phyloP scores from a whole-genome alignment of 1,140 invertebrate species.

The Hycleus phaleratus region DNA sequence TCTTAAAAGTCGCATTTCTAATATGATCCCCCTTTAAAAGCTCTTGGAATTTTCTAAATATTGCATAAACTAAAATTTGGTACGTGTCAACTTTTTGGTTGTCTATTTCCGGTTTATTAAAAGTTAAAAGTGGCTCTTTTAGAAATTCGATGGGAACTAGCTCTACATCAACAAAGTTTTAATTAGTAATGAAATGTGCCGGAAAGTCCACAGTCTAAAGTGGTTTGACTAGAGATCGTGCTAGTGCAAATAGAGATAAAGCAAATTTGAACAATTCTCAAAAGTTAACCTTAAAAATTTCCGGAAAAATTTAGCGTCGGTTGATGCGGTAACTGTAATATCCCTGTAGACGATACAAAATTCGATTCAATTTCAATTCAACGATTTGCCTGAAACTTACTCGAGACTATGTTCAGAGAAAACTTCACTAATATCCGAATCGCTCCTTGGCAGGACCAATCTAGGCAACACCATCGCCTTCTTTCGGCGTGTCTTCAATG shows the following conservation, averaged over 20 bases:
- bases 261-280: not conserved
- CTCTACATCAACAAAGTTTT: too few relatives aligned
- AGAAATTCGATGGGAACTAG: too few relatives aligned
- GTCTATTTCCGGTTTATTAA: too few relatives aligned
- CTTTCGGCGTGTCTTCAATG: constrained; percentile 58
- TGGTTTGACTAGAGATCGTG: not conserved
- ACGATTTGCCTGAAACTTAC: constrained; percentile 44
- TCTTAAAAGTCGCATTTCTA: too few relatives aligned
- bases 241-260: constrained; percentile 2
- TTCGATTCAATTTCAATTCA: not conserved
- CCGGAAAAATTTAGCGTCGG: constrained; percentile 19
- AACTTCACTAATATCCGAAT: constrained; percentile 56
- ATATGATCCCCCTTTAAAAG: too few relatives aligned
- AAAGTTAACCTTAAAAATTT: constrained; percentile 25
- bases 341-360: constrained; percentile 5
- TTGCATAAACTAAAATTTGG: too few relatives aligned
- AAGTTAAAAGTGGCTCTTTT: too few relatives aligned
- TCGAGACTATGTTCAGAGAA: constrained; percentile 53
- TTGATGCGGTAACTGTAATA: not conserved
- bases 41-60: too few relatives aligned
- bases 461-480: constrained; percentile 68
- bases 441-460: constrained; percentile 62
- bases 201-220: too few relatives aligned
- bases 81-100: too few relatives aligned
- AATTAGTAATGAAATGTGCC: too few relatives aligned